phyloP scores from a whole-genome alignment of 2,888 invertebrate genomes.

The Drosophila acutilabella region DNA sequence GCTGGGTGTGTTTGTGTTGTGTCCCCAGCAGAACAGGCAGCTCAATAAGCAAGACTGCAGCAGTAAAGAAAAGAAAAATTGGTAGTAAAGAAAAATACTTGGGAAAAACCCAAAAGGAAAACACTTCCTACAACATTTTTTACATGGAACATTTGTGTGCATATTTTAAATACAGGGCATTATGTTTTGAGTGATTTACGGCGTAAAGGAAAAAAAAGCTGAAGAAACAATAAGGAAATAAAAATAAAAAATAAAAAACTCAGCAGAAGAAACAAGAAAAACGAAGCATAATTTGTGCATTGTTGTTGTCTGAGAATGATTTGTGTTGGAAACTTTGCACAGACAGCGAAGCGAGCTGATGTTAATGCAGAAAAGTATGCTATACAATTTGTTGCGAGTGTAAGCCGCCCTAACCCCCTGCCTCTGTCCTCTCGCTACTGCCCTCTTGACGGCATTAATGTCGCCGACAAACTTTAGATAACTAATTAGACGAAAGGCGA shows the following conservation, averaged over 20 bases:
- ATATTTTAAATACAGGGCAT: conserved; percentile 76
- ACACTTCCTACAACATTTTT: conserved; percentile 46
- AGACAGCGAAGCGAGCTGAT: conserved; percentile 34
- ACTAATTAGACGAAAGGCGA: conserved; percentile 72
- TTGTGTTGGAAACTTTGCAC: conserved; percentile 56
- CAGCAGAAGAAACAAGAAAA: conserved; percentile 7
- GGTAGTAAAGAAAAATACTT: conserved; percentile 12
- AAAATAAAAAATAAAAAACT: conserved; percentile 9
- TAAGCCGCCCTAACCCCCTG: neutral
- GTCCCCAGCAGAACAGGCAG: conserved; percentile 52
- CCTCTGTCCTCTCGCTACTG: neutral
- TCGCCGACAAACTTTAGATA: conserved; percentile 78
- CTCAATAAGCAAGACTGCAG: conserved; percentile 56
- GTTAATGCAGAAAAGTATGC: conserved; percentile 66
- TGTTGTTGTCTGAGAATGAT: conserved; percentile 47
- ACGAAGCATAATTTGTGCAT: conserved; percentile 27
- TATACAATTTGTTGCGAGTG: conserved; percentile 56
- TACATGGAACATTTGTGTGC: conserved; percentile 61
- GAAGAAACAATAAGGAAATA: conserved; percentile 49
- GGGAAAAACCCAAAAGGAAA: conserved; percentile 34
- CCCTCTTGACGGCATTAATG: conserved; percentile 60
- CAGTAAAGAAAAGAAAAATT: conserved; percentile 16
- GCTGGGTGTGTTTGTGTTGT: conserved; percentile 31
- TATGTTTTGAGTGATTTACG: conserved; percentile 76
- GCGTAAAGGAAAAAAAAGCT: conserved; percentile 24